Evolutionary conservation across 2,113 vertebrate species (phyloP).

Genomic region (Cavia porcellus): DNA sequence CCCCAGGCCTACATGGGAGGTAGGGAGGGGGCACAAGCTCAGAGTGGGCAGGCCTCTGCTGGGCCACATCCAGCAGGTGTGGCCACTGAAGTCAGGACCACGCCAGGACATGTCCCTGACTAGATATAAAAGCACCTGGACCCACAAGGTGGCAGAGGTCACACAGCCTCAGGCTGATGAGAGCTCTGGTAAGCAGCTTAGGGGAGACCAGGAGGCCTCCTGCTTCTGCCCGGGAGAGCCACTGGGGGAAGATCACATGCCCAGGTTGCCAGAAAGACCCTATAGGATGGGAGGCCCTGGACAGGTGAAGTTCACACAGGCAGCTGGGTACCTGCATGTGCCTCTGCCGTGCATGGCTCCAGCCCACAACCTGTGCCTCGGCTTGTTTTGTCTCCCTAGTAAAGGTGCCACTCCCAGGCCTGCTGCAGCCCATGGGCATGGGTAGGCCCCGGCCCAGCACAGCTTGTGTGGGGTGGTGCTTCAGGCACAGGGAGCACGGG

Average conservation of each 20-base stretch:
- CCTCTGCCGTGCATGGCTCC: background rate
- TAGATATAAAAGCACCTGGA: background rate
- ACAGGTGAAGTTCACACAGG: background rate
- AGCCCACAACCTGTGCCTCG: background rate
- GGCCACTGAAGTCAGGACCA: background rate
- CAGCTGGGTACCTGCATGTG: background rate
- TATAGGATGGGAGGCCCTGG: background rate
- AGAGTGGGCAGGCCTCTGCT: background rate
- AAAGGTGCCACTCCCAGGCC: background rate
- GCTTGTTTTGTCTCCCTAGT: background rate
- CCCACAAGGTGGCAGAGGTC: background rate
- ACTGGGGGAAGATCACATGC: accelerated
- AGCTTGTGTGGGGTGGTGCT: background rate
- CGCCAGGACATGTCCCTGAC: background rate
- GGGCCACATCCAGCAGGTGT: background rate
- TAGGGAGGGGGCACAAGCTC: background rate
- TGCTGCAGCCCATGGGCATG: background rate
- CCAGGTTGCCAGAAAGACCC: background rate
- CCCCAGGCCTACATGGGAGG: background rate
- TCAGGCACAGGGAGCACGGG: background rate
- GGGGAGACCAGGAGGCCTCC: background rate
- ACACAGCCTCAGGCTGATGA: background rate
- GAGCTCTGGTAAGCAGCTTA: background rate
- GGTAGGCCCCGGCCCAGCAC: background rate
- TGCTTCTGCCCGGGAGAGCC: background rate